Evolutionary conservation across 2,888 invertebrate genomes (phyloP), one percentile per base, ranked within the genome.

Genomic region (Cryptocephalus moraei): DNA sequence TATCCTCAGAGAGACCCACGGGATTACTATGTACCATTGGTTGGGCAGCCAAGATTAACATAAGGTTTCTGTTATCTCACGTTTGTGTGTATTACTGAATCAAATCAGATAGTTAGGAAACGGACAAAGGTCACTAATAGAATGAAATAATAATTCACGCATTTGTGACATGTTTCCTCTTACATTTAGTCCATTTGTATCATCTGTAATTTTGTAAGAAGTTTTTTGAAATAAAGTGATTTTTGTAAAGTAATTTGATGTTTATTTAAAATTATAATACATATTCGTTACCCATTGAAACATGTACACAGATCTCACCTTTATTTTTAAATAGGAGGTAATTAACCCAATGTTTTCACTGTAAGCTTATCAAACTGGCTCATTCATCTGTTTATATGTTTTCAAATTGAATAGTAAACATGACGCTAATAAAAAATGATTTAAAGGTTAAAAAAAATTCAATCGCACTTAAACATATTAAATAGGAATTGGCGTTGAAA

Each of bases 1-100:
- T 58, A 71, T 82, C 60, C 75, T 81, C 66, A 74, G 76, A 71
- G 75, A 78, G 68, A 80, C 77, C 57, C 82, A 82, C 62, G 81
- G 82, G 60, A 80, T 79, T 65, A 73, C 74, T 62, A 67, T 75
- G 54, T 80, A 77, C 69, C 79, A 81, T 63, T 73, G 77, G 68
- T 62, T 69, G 58, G 69, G 71, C 66, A 52, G 34, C 13, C 38
- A 32, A 33, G 39, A 12, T 14, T 46, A 41, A 41, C 10, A 22
- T 22, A 22, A 22, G 22, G 3, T 22, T 22, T n/a, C 6, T 22
- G 22, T 22, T 22, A 22, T 6, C 22, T 22, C 6, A 22, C 22
- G 22, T 22, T 22, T 22, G 6, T 22, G 22, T 22, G 22, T 22
- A 22, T 22, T 22, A 22, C 6, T 22, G 22, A 22, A 22, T 22